Conservation (phyloP, 2,888 invertebrate genomes). For the Opisthograptis luteolata region DNA sequence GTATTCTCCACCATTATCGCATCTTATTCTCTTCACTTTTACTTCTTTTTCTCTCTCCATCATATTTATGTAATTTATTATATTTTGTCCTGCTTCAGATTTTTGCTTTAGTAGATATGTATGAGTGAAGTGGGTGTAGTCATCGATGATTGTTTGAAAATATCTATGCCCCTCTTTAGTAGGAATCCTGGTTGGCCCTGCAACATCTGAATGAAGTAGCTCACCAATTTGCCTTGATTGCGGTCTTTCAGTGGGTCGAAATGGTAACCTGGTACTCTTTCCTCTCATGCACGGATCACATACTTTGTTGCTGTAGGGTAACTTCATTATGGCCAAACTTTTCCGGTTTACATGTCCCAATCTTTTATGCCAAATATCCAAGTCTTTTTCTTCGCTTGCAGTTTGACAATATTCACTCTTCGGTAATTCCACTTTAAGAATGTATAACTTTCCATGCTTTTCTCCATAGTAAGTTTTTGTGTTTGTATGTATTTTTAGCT, state of each 20-base stretch:
- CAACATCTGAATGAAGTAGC: conserved; percentile 30
- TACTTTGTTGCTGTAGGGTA: background rate
- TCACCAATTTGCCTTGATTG: conserved; percentile 19
- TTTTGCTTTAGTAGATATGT: background rate
- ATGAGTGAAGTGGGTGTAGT: conserved; percentile 7
- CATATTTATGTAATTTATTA: background rate
- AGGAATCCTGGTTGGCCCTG: conserved; percentile 27
- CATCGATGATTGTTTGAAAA: conserved; percentile 25
- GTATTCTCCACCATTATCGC: background rate
- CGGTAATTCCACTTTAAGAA: too few relatives aligned
- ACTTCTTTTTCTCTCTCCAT: background rate
- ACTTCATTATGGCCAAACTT: background rate
- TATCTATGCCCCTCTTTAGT: conserved; percentile 26
- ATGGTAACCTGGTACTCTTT: conserved; percentile 6
- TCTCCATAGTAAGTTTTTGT: background rate
- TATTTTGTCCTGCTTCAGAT: background rate
- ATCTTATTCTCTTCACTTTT: background rate
- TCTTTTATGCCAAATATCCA: background rate
- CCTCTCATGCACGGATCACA: conserved; percentile 3
- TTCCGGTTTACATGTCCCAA: background rate
- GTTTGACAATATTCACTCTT: background rate
- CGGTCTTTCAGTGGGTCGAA: background rate
- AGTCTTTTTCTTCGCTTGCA: too few relatives aligned
- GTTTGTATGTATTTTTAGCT: background rate
- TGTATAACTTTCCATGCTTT: background rate